Evolutionary conservation across 2,797 vertebrate species (phyloP), one percentile per base, ranked within the genome.

Genomic region (Lepidocolaptes lacrymiger): DNA sequence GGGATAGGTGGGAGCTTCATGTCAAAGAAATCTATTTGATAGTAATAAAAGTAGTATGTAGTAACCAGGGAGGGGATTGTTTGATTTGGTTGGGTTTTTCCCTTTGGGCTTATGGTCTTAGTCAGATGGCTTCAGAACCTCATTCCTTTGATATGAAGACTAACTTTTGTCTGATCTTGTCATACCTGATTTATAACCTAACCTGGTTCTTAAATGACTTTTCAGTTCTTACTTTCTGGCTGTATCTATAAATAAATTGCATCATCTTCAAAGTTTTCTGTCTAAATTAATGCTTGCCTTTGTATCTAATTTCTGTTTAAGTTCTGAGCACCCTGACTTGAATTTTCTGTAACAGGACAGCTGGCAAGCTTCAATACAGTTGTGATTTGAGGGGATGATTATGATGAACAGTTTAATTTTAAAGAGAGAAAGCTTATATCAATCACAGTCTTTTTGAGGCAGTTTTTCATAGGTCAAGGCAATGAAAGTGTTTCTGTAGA

Each of bases 11-110:
- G 24, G 30, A 80, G 13, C 8, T 90, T 26, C 21, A 10, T 17
- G 24, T 82, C 3, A 10, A 64, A 43, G 16, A 62, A 46, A 21
- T 81, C 2, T n/a, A 1, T 37, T 22, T 12, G 44, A 16, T 48
- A 43, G 22, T 75, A 63, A 44, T 24, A 51, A 27, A 69, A 66
- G 11, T 32, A 52, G 7, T 51, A 26, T 54, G 9, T 62, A 51
- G 23, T 67, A 81, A 46, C 5, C 9, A 0, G 1, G 5, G 34
- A n/a, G 27, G 4, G 3, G 3, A 3, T 36, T 1, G 10, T 36
- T 62, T 32, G 3, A 19, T 59, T 80, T 56, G 1, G 4, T 71
- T 74, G 44, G 10, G 0, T 41, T 48, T 63, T 85, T 17, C 36
- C 10, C 49, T 68, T 79, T 82, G 22, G 12, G 12, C 6, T 36